These are phyloP conservation scores for Yponomeuta cagnagella DNA, from an alignment of 2,888 invertebrate genomes.

Conservation along the genomic window DNA sequence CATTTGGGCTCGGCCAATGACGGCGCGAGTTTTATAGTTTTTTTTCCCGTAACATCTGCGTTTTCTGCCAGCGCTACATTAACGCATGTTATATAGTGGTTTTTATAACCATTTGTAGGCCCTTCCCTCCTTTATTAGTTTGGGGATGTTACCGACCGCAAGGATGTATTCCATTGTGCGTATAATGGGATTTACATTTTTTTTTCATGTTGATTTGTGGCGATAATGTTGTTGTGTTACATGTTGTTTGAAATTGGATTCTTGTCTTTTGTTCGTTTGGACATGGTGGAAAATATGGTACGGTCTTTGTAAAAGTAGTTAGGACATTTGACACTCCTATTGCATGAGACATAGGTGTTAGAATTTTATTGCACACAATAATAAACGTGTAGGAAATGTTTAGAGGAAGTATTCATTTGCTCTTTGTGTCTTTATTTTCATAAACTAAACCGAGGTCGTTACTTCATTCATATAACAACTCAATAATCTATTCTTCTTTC, in stretches of 20 bases:
- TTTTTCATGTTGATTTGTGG: background rate
- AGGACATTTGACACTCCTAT: too few species aligned
- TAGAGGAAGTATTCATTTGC: too few species aligned
- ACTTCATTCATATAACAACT: too few species aligned
- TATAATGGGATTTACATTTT: background rate
- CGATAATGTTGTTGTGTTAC: background rate
- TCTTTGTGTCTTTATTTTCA: too few species aligned
- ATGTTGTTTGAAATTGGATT: background rate
- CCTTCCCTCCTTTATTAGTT: background rate
- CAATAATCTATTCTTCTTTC: too few species aligned
- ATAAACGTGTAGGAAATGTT: too few species aligned
- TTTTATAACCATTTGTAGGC: background rate
- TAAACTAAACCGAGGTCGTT: too few species aligned
- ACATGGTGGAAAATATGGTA: background rate
- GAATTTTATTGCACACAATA: too few species aligned
- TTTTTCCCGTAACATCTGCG: background rate
- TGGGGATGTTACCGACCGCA: background rate
- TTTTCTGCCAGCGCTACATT: background rate
- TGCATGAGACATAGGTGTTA: too few species aligned
- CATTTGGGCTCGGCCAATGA: slow-evolving; percentile 49
- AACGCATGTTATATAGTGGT: background rate
- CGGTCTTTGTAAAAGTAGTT: background rate
- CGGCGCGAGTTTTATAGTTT: slow-evolving; percentile 23
- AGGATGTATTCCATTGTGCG: background rate
- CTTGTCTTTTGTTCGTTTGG: background rate